phyloP scores from a whole-genome alignment of 2,888 invertebrate genomes.

The Portevinia maculata region DNA sequence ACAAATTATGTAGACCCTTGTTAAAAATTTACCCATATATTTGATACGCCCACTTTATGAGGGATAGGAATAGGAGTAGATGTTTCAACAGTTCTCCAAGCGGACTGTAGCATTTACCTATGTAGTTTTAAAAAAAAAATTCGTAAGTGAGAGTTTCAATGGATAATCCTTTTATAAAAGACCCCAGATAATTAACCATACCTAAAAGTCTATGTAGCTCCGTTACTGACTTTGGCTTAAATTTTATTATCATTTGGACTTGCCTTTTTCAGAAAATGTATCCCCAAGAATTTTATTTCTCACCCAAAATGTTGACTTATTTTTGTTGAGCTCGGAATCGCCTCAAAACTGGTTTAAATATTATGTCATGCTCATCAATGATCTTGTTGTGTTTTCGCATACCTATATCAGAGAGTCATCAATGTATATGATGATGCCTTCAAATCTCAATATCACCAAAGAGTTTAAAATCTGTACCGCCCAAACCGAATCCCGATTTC shows the following conservation, averaged over 20 bases:
- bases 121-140: no score
- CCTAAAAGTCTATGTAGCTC: conserved; percentile 44
- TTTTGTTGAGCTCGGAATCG: conserved; percentile 32
- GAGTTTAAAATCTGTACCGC: conserved; percentile 47
- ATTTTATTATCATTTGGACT: background rate
- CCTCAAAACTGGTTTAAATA: conserved; percentile 23
- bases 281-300: conserved; percentile 40
- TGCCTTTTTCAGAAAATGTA: conserved; percentile 29
- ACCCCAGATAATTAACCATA: conserved; percentile 61
- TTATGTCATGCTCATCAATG: conserved; percentile 43
- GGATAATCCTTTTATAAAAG: conserved; percentile 47
- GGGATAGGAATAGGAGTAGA: no score
- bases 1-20: no score
- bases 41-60: no score
- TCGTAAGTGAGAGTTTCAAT: conserved; percentile 29
- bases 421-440: conserved; percentile 47
- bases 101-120: no score
- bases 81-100: no score
- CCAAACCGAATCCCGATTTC: conserved; percentile 17
- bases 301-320: conserved; percentile 33
- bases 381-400: conserved; percentile 29
- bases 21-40: no score
- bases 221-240: conserved; percentile 17
- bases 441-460: conserved; percentile 73
- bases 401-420: conserved; percentile 47